Percentiles rank a stretch among this genome's conserved stretches.
phyloP scores from a whole-genome alignment of 35 echinoderm and acorn worm genomes.

The Nesometra sesokonis region DNA sequence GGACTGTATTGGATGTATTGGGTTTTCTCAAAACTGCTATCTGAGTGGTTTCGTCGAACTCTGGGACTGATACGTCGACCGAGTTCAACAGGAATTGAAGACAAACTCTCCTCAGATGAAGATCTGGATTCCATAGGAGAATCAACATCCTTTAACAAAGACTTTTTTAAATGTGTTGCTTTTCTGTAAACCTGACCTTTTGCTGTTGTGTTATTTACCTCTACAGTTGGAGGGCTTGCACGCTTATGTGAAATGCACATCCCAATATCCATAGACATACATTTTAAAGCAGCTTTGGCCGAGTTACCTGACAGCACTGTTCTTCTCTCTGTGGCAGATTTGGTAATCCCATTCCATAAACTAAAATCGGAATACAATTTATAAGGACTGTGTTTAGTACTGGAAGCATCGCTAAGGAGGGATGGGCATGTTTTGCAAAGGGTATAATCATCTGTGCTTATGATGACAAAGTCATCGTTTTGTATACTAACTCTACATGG shows the following conservation, averaged over 20 bases:
- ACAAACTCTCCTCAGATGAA: slow-evolving; percentile 83
- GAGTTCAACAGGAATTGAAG: slow-evolving; percentile 48
- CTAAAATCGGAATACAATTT: background rate
- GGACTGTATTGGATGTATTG: slow-evolving; percentile 3
- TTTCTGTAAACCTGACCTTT: background rate
- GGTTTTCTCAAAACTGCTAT: background rate
- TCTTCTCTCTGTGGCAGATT: background rate
- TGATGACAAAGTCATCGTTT: background rate
- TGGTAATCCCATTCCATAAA: background rate
- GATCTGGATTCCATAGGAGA: slow-evolving; percentile 73
- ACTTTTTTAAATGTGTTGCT: background rate
- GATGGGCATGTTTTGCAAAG: background rate
- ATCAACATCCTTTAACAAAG: slow-evolving; percentile 1
- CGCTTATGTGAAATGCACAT: background rate
- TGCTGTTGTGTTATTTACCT: background rate
- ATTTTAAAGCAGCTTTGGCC: background rate
- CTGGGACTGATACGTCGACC: background rate
- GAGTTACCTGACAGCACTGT: background rate
- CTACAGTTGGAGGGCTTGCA: background rate
- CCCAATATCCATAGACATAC: background rate
- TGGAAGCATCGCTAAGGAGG: background rate
- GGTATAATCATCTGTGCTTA: background rate
- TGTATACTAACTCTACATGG: background rate
- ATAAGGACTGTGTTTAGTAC: background rate
- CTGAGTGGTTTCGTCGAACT: background rate